Conservation (phyloP, 1,140 invertebrate species). For the Bathynomus jamesi region DNA sequence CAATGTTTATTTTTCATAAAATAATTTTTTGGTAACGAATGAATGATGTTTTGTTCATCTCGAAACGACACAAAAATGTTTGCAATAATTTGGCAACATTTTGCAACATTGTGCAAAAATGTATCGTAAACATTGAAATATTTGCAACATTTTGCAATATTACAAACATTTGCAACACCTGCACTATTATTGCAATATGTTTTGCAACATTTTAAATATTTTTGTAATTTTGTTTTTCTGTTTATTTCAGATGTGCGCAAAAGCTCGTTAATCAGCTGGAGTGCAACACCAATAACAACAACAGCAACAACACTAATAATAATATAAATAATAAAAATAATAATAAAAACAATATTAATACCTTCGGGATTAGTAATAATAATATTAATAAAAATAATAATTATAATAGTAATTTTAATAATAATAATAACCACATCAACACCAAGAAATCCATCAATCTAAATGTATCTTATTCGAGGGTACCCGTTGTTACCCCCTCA, state of each 20-base stretch:
- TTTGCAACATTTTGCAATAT: too few species aligned
- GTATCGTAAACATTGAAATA: too few species aligned
- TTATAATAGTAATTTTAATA: background rate
- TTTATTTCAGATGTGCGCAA: background rate
- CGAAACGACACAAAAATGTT: too few species aligned
- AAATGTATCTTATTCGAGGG: background rate
- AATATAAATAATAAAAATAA: background rate
- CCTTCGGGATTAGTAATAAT: too few species aligned
- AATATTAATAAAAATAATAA: background rate
- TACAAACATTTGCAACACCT: too few species aligned
- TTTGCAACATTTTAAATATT: background rate
- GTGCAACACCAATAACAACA: background rate
- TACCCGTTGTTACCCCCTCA: background rate
- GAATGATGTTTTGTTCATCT: too few species aligned
- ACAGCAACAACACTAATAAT: background rate
- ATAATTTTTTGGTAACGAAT: too few species aligned
- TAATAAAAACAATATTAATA: background rate
- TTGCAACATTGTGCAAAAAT: too few species aligned
- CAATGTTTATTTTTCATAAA: too few species aligned
- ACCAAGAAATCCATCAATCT: background rate
- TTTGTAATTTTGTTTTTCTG: background rate
- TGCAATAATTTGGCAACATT: too few species aligned
- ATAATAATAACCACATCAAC: background rate
- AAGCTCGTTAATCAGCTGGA: background rate
- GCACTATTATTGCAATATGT: too few species aligned